Evolutionary conservation across 2,888 invertebrate genomes (phyloP), one percentile per base, ranked within the genome.

Genomic region (Petrolisthes manimaculis): DNA sequence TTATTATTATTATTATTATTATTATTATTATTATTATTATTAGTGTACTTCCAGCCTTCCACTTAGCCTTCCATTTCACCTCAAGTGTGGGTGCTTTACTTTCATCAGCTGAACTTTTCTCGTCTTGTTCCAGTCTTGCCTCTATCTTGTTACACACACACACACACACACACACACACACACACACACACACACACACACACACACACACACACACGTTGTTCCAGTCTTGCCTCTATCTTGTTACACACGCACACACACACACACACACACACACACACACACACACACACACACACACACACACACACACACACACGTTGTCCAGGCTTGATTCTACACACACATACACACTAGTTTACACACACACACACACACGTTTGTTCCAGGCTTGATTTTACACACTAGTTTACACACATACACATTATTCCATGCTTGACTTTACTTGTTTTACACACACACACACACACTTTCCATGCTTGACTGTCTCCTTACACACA

Each of bases 211-310:
- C 14, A 61, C 61, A 14, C 14, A 61, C 61, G n/a, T n/a, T n/a
- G 21, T 74, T 74, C n/a, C 74, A 21, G 24, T 18, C 21, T 74
- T 74, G 21, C 18, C 21, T 74, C 74, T 8, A 0, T 9, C 21
- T 24, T 18, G n/a, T 6, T 3, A 24, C 8, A 24, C 75, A 79
- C 79, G 0, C 14, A 67, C 37, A 82, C 67, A 82, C 37, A 24
- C 24, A 9, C 14, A 61, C 61, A 14, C 14, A 61, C 61, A 61
- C 61, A 61, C 14, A 9, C 61, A 14, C 14, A 37, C 61, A 82
- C 61, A 81, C 37, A 81, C 61, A 81, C 37, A 81, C 61, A 81
- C 61, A 67, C 56, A 81, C 37, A 81, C 61, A 61, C 61, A 61
- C 21, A 61, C 21, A 61, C 61, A 61, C 24, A 61, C 9, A 61